phyloP scores from a whole-genome alignment of 2,888 invertebrate species.

The Cephus spinipes region DNA sequence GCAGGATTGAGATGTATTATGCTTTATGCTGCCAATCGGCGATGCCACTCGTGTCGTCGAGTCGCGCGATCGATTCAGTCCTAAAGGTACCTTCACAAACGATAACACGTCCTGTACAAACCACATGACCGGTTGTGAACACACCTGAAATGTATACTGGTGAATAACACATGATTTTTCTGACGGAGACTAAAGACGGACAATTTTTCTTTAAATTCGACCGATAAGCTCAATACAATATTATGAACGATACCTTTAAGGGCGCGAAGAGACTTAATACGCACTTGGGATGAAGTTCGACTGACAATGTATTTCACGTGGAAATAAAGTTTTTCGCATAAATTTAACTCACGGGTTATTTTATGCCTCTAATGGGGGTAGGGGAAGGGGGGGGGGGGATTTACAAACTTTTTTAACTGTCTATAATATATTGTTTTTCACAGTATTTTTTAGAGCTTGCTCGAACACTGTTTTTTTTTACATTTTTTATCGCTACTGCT shows the following conservation, averaged over 20 bases:
- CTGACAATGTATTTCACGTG: background rate
- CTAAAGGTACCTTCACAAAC: background rate
- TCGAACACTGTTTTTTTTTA: background rate
- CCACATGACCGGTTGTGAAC: background rate
- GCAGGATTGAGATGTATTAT: slow-evolving; percentile 14
- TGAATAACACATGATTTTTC: background rate
- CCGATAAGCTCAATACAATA: background rate
- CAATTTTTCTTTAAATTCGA: background rate
- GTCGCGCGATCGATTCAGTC: background rate
- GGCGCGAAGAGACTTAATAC: background rate
- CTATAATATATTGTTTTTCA: background rate
- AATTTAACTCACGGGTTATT: background rate
- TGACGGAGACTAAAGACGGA: background rate
- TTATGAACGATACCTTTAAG: background rate
- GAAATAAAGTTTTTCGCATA: background rate
- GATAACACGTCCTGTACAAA: background rate
- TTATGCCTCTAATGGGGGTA: background rate
- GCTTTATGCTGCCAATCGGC: background rate
- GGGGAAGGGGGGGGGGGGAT: background rate
- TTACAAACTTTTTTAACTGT: background rate
- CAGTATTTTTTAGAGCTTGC: background rate
- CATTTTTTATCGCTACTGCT: background rate
- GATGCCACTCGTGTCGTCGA: background rate
- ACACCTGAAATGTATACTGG: background rate
- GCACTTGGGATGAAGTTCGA: background rate